Evolutionary conservation across 2,888 invertebrate genomes (phyloP).

Genomic region (Calliphora vomitoria): DNA sequence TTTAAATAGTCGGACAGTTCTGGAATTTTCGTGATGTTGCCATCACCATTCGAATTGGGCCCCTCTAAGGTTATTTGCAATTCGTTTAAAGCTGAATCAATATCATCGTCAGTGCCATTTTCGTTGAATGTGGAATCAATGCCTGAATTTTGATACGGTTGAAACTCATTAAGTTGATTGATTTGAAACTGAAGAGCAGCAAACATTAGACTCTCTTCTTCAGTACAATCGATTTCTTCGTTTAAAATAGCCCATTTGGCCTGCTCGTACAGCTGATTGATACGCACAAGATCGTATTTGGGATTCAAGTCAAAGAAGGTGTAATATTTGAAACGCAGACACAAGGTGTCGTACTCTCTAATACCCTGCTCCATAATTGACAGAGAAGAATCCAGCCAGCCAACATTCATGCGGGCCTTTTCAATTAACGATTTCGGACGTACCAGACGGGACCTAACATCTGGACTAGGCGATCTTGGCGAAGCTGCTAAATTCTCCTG

Average conservation of each 20-base stretch:
- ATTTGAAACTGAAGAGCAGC: constrained; percentile 97
- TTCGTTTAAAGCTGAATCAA: constrained; percentile 96
- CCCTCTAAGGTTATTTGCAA: constrained; percentile 97
- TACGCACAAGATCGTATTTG: constrained; percentile 96
- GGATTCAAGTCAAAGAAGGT: constrained; percentile 99
- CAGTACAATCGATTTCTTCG: constrained; percentile 99
- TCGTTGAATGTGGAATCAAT: constrained; percentile 79
- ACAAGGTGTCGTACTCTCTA: constrained; percentile 95
- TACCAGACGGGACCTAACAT: constrained; percentile 91
- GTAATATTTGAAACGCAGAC: constrained; percentile 97
- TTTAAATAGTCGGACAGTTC: constrained; percentile 96
- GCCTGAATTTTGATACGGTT: constrained; percentile 84
- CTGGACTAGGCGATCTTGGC: constrained; percentile 92
- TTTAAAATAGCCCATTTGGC: constrained; percentile 98
- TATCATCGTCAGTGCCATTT: constrained; percentile 91
- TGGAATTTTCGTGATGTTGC: constrained; percentile 97
- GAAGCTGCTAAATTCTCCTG: constrained; percentile 91
- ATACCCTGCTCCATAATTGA: constrained; percentile 99
- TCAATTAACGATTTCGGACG: constrained; percentile 95
- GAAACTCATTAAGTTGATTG: constrained; percentile 88
- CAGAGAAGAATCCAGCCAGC: constrained; percentile 98
- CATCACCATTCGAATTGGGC: constrained; percentile 86
- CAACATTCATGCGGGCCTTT: constrained; percentile 96
- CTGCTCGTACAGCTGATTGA: constrained; percentile 99
- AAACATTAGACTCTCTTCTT: constrained; percentile 99